These are phyloP conservation scores for Podarcis siculus DNA, from an alignment of 2,797 vertebrate genomes.

Conservation along the genomic window DNA sequence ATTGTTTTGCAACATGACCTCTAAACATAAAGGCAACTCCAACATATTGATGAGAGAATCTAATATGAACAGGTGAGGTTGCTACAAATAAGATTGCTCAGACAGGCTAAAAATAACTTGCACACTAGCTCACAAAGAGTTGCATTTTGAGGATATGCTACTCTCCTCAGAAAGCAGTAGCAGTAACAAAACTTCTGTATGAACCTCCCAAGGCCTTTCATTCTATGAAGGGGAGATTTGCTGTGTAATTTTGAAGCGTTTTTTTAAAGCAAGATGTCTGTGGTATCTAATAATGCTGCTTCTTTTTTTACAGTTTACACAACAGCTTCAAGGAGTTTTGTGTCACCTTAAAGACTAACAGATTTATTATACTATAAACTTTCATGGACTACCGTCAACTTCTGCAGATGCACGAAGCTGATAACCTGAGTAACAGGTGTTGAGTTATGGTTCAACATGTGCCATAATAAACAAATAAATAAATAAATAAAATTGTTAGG, in stretches of 20 bases:
- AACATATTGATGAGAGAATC: neutral
- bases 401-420: too few relatives aligned
- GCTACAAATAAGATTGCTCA: fast-evolving
- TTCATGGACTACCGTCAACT: too few relatives aligned
- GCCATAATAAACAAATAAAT: too few relatives aligned
- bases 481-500: too few relatives aligned
- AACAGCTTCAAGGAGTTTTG: too few relatives aligned
- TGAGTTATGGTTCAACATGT: too few relatives aligned
- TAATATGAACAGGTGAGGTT: neutral
- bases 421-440: too few relatives aligned
- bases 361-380: too few relatives aligned
- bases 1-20: too few relatives aligned
- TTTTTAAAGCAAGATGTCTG: fast-evolving
- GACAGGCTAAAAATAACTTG: neutral
- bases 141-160: fast-evolving
- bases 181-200: neutral
- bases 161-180: neutral
- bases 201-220: neutral
- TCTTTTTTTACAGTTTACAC: neutral
- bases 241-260: neutral
- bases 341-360: too few relatives aligned
- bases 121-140: neutral
- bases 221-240: neutral
- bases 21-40: too few relatives aligned
- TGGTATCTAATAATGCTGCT: neutral